Evolutionary conservation across 2,113 vertebrate species (phyloP), one percentile per base, ranked within the genome.

Genomic region (Hippopotamus amphibius): DNA sequence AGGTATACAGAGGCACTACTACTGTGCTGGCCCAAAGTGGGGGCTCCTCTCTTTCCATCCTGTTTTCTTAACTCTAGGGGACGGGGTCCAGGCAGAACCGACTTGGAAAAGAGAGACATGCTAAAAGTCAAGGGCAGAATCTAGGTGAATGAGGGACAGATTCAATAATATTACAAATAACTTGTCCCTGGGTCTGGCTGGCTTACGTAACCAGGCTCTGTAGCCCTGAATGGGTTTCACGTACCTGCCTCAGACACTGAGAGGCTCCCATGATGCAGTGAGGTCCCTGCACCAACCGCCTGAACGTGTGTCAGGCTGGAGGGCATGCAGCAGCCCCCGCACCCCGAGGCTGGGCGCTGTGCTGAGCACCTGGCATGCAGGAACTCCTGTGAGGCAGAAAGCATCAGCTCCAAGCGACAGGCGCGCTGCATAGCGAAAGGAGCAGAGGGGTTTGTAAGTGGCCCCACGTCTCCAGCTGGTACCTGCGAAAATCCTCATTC

Each of bases 371-470:
- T 46, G 9, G 5, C 15, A 9, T 1, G 13, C 6, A 16, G 17
- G 71, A 46, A 14, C 33, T 24, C n/a, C 19, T 4, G 2, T 1
- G 0, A 0, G 43, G 61, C 74, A 50, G 30, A 24, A 0, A 0
- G 7, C 1, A 3, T 16, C 26, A 8, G 12, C 83, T 4, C 2
- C 9, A 15, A 14, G 12, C 24, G 37, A 8, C 12, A 0, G 10
- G 22, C 57, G 1, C 0, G 0, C 5, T 17, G 10, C 14, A 14
- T 1, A 1, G 1, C 0, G 2, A 71, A 53, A 41, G 30, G 30
- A 46, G 3, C 53, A 46, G 50, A 59, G 21, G 55, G 17, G 13
- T 3, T 16, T 55, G 55, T 6, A 1, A 12, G 12, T 37, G 69
- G n/a, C 16, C 24, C 22, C 14, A 5, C 30, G 85, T 63, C 71